These are phyloP conservation scores for Erebia ligea DNA, from an alignment of 2,888 invertebrate genomes.

Conservation along the genomic window DNA sequence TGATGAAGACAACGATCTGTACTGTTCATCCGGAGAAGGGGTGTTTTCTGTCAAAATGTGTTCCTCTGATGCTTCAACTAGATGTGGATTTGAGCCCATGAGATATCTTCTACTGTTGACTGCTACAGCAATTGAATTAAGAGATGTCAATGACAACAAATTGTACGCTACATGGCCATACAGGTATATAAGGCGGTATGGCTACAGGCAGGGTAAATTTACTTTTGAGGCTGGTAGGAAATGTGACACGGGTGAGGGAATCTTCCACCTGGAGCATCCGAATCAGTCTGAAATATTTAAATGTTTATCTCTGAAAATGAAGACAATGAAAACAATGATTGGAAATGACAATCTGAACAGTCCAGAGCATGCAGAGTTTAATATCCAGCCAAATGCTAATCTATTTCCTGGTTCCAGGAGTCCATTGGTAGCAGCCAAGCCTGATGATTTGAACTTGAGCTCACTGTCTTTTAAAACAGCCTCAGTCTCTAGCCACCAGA, in stretches of 20 bases:
- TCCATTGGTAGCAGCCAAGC: slow-evolving; percentile 87
- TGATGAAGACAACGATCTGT: slow-evolving; percentile 95
- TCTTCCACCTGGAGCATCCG: slow-evolving; percentile 90
- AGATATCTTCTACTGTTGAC: slow-evolving; percentile 90
- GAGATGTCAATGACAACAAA: slow-evolving; percentile 85
- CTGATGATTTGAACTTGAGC: slow-evolving; percentile 76
- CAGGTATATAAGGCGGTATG: slow-evolving; percentile 91
- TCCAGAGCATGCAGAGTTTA: slow-evolving; percentile 87
- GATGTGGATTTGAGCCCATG: slow-evolving; percentile 88
- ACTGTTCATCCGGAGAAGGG: slow-evolving; percentile 92
- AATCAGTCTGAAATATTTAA: slow-evolving; percentile 93
- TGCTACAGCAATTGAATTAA: slow-evolving; percentile 88
- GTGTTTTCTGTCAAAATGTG: slow-evolving; percentile 90
- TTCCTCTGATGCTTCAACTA: slow-evolving; percentile 89
- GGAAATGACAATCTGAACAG: slow-evolving; percentile 86
- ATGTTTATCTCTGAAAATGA: slow-evolving; percentile 92
- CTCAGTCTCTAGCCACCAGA: slow-evolving; percentile 72
- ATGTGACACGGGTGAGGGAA: slow-evolving; percentile 93
- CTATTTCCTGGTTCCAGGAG: slow-evolving; percentile 93
- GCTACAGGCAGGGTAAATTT: slow-evolving; percentile 93
- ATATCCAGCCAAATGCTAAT: slow-evolving; percentile 88
- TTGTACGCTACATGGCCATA: slow-evolving; percentile 92
- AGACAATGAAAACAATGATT: slow-evolving; percentile 92
- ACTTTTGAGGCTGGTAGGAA: slow-evolving; percentile 95
- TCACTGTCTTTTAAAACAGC: slow-evolving; percentile 74